Base-by-base conservation (phyloP, 2,797 vertebrate genomes). In the Petrocephalus sullivani region DNA sequence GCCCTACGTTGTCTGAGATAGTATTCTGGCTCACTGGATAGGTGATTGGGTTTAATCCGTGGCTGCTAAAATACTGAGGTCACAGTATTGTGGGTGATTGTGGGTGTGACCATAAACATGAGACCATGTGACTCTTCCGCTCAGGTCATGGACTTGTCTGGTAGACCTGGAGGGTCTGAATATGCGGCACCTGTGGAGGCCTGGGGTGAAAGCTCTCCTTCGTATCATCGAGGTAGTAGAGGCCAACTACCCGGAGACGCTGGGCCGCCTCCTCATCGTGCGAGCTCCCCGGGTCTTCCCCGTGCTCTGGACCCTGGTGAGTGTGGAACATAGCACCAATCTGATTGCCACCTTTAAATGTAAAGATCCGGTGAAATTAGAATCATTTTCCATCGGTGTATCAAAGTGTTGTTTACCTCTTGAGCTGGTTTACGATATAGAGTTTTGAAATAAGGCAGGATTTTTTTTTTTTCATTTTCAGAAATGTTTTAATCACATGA, bases 221-320 rank as follows among this genome's bases (percentile, higher is more conserved):
- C 94, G 97, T 1, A 97, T 97, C 94, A 97, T 97, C 14, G 97
- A 97, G 91, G 97, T 97, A 90, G 97, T 97, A 16, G 97, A 97
- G 93, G 97, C 96, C 28, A 97, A 97, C 92, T 97, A 97, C 91
- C 97, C 97, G 0, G 97, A 97, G 92, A 97, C 97, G 0, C 91
- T 97, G 89, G 97, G 97, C 82, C 96, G 97, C 46, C 95, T 97
- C 1, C 95, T 97, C 41, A 97, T 97, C 88, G 94, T 97, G 0
- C 93, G 97, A 0, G 97, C 97, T 0, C 97, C 97, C 87, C 91
- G 97, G 49, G 97, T 97, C 16, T 97, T 97, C 91, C 97, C 97
- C 1, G 97, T 97, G 54, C 96, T 97, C 90, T 97, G 97, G 97
- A 97, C 97, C 0, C 94, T 97, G 96, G 97, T 97, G 92, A 46